Percentiles rank a stretch among this genome's conserved stretches.
Conservation (phyloP, 2,888 invertebrate species). For the Ectropis crepuscularia region DNA sequence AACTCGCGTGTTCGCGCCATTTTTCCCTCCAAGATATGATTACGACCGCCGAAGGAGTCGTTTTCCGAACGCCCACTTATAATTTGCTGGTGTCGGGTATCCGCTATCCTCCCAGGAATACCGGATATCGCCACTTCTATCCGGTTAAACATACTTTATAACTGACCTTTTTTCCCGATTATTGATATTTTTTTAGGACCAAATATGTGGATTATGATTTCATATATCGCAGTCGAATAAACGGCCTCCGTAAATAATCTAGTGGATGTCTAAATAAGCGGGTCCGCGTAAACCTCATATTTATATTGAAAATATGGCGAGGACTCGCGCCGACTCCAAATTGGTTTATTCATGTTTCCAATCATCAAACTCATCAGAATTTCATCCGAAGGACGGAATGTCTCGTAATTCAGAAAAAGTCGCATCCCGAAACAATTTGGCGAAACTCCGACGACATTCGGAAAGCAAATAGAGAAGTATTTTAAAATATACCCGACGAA, state of each 20-base stretch:
- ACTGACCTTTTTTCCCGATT: constrained; percentile 51
- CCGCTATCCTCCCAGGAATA: constrained; percentile 61
- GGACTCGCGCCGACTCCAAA: constrained; percentile 42
- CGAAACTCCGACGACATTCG: constrained; percentile 58
- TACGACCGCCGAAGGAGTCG: constrained; percentile 76
- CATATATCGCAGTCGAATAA: constrained; percentile 31
- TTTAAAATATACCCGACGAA: constrained; percentile 64
- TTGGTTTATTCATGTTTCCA: constrained; percentile 52
- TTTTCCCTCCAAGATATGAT: constrained; percentile 77
- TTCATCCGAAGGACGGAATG: constrained; percentile 59
- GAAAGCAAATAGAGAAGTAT: constrained; percentile 68
- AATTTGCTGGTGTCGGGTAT: constrained; percentile 70
- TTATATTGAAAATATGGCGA: constrained; percentile 42
- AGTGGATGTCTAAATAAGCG: constrained; percentile 34
- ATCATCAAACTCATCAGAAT: constrained; percentile 62
- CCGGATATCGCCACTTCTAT: constrained; percentile 55
- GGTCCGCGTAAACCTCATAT: constrained; percentile 24
- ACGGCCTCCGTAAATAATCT: constrained; percentile 39
- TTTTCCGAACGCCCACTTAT: constrained; percentile 72
- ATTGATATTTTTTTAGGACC: constrained; percentile 60
- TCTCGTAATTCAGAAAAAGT: constrained; percentile 57
- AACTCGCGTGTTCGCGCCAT: constrained; percentile 60
- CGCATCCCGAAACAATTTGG: constrained; percentile 61
- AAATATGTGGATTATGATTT: constrained; percentile 38
- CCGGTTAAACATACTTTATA: constrained; percentile 57